phyloP scores from a whole-genome alignment of 2,888 invertebrate species.

The Drosophila paramelanica region DNA sequence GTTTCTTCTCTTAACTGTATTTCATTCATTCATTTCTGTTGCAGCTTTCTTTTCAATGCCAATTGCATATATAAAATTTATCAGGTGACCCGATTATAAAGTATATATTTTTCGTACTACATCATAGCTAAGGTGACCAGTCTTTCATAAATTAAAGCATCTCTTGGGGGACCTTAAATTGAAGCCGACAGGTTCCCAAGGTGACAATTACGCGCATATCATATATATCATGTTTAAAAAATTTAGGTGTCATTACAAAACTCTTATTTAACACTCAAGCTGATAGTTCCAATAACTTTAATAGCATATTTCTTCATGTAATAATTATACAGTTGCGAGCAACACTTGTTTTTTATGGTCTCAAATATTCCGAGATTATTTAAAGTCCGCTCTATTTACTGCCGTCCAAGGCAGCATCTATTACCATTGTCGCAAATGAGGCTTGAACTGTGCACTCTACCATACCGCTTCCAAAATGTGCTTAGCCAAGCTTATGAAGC shows the following conservation, averaged over 20 bases:
- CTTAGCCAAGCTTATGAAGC: conserved; percentile 22
- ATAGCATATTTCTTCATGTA: conserved; percentile 1
- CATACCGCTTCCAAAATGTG: conserved; percentile 5
- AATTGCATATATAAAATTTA: too few species aligned
- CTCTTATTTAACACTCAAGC: neutral
- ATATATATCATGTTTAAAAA: neutral
- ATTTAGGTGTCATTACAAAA: neutral
- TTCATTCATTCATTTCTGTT: too few species aligned
- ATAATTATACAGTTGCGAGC: neutral
- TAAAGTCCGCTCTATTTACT: conserved; percentile 20
- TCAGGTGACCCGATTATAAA: too few species aligned
- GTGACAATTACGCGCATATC: neutral
- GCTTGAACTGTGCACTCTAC: conserved; percentile 51
- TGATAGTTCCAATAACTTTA: neutral
- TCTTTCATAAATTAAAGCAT: too few species aligned
- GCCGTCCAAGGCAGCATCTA: conserved; percentile 13
- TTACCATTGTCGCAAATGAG: conserved; percentile 59
- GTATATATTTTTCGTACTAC: too few species aligned
- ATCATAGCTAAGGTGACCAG: neutral
- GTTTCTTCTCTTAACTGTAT: too few species aligned
- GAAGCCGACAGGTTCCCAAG: too few species aligned
- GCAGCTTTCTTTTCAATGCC: too few species aligned
- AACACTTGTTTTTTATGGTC: neutral
- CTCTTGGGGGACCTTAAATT: too few species aligned
- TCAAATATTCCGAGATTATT: conserved; percentile 11